Conservation (phyloP, 2,888 invertebrate species). For the Macrosoma leucophasiata region DNA sequence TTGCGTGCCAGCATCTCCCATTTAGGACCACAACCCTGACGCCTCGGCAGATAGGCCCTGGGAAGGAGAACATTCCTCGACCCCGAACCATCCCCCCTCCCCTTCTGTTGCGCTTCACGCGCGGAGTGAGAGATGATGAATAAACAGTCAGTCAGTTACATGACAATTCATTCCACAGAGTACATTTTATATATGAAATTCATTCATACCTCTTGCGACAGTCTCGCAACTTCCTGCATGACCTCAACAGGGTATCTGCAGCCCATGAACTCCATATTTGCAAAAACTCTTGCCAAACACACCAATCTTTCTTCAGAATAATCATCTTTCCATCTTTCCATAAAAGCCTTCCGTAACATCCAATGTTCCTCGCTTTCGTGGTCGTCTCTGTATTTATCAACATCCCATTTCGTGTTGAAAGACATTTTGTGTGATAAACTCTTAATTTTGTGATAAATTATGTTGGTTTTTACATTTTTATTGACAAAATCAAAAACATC, state of each 20-base stretch:
- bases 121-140: no score
- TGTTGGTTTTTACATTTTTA: no score
- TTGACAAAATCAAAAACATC: no score
- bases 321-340: constrained; percentile 83
- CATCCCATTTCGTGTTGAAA: constrained; percentile 77
- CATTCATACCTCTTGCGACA: constrained; percentile 69
- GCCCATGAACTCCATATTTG: constrained; percentile 79
- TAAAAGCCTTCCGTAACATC: constrained; percentile 86
- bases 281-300: constrained; percentile 78
- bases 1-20: no score
- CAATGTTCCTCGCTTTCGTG: constrained; percentile 95
- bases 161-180: no score
- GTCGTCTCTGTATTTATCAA: constrained; percentile 83
- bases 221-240: constrained; percentile 70
- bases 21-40: no score
- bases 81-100: no score
- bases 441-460: no score
- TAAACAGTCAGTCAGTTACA: no score
- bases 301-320: constrained; percentile 74
- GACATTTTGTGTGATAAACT: constrained; percentile 39
- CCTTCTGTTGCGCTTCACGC: no score
- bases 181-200: not conserved
- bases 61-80: no score
- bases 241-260: constrained; percentile 76
- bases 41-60: no score